Conservation (phyloP, 1,140 invertebrate genomes). For the Drosophila insularis region DNA sequence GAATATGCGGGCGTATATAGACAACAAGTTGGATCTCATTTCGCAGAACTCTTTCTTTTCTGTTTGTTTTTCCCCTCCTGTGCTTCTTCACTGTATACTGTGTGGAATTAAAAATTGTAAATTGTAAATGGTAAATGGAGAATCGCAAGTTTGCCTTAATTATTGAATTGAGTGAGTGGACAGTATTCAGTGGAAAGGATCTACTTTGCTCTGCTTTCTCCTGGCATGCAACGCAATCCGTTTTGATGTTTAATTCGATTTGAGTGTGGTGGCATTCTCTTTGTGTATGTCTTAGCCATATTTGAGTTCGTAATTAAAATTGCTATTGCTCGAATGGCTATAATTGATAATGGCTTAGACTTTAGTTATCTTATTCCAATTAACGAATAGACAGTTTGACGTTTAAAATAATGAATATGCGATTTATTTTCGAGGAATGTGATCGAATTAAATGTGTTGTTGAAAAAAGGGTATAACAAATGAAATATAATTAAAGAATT, state of each 20-base stretch:
- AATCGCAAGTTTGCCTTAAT: conserved; percentile 21
- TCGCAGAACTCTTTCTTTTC: conserved; percentile 19
- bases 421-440: too few relatives aligned
- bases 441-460: too few relatives aligned
- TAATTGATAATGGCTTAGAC: not conserved
- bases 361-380: not conserved
- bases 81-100: too few relatives aligned
- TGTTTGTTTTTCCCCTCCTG: conserved; percentile 10
- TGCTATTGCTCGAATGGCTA: not conserved
- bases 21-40: conserved; percentile 14
- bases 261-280: not conserved
- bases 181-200: not conserved
- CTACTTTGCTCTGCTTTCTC: not conserved
- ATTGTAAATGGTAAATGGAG: conserved; percentile 16
- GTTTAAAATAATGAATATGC: too few relatives aligned
- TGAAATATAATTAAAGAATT: too few relatives aligned
- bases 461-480: too few relatives aligned
- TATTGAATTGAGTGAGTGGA: conserved; percentile 17
- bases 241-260: conserved; percentile 13
- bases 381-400: too few relatives aligned
- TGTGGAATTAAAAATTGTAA: conserved; percentile 12
- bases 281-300: not conserved
- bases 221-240: not conserved
- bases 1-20: conserved; percentile 52
- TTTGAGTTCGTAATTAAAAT: conserved; percentile 7